These are phyloP conservation scores for Macrotis lagotis DNA, from an alignment of 2,113 vertebrate species.

Conservation along the genomic window DNA sequence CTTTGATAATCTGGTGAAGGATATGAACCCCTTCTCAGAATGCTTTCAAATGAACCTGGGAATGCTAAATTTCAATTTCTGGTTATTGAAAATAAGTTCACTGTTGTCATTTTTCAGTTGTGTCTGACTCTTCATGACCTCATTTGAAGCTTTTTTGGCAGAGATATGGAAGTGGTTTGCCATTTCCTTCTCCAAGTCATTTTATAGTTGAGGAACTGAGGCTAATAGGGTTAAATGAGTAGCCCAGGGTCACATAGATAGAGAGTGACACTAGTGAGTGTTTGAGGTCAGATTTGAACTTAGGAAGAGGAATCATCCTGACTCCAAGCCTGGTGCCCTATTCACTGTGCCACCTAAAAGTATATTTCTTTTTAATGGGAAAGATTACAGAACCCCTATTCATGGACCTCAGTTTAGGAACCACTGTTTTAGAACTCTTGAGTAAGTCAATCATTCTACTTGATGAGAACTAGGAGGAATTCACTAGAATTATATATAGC, in stretches of 20 bases:
- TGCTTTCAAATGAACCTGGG: background rate
- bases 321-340: background rate
- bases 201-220: background rate
- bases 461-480: background rate
- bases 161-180: background rate
- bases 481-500: background rate
- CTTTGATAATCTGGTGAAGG: background rate
- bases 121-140: background rate
- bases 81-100: background rate
- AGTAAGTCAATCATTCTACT: background rate
- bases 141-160: background rate
- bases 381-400: background rate
- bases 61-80: background rate
- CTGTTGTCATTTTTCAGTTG: background rate
- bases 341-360: background rate
- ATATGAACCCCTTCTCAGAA: background rate
- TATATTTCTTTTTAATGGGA: background rate
- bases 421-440: background rate
- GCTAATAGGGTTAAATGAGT: background rate
- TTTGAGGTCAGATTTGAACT: background rate
- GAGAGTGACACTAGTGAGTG: background rate
- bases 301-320: background rate
- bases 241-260: background rate
- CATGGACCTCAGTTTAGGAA: background rate
- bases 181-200: background rate